Percentiles rank a stretch among this genome's conserved stretches.
Evolutionary conservation across 53 echinoderm and acorn worm species (phyloP).

Genomic region (Mesocentrotus franciscanus): DNA sequence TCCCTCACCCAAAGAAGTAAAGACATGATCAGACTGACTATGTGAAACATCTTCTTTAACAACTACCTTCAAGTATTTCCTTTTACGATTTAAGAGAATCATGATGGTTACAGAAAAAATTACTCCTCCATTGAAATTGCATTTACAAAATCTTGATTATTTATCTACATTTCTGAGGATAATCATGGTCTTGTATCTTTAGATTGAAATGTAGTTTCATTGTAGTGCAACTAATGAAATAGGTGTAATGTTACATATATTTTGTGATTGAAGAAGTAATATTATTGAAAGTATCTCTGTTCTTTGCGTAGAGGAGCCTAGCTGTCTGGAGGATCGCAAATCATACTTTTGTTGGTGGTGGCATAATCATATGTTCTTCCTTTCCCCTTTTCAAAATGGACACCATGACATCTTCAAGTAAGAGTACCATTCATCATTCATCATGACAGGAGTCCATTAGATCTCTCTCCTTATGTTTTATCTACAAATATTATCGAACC

Average conservation of each 20-base stretch:
- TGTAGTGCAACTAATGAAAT: background rate
- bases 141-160: too few species aligned
- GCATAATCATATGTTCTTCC: background rate
- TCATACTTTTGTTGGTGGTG: background rate
- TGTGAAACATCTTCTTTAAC: too few species aligned
- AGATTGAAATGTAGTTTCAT: too few species aligned
- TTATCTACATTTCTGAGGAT: too few species aligned
- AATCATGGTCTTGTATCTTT: too few species aligned
- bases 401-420: background rate
- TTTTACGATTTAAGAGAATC: too few species aligned
- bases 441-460: conserved; percentile 48
- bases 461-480: conserved; percentile 19
- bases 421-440: conserved; percentile 28
- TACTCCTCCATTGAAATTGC: too few species aligned
- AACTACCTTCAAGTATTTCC: too few species aligned
- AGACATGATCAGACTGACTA: too few species aligned
- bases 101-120: too few species aligned
- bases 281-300: background rate
- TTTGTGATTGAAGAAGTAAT: background rate
- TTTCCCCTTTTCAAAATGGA: background rate
- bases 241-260: background rate
- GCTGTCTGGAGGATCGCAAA: background rate
- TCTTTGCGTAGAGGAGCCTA: background rate
- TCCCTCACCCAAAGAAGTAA: background rate
- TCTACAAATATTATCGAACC: conserved; percentile 58